Percentiles rank a stretch among this genome's conserved stretches.
Evolutionary conservation across 2,888 invertebrate genomes (phyloP).

Genomic region (Anorthoa munda): DNA sequence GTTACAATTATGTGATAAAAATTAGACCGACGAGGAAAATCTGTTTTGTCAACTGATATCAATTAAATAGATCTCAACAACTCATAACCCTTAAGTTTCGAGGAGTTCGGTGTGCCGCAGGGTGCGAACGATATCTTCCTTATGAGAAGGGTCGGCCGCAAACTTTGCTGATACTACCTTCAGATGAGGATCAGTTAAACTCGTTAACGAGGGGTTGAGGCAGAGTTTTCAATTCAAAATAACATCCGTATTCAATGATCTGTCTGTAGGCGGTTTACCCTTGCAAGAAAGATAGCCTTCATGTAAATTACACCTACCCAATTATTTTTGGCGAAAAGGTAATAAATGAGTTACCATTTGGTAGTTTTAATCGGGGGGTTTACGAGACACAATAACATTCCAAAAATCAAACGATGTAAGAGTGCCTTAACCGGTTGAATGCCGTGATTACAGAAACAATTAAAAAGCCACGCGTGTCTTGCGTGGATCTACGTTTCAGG

Average conservation of each 20-base stretch:
- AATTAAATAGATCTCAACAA: conserved; percentile 20
- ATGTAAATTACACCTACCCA: neutral
- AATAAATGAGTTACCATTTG: neutral
- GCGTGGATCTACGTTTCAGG: no score
- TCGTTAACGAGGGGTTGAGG: conserved; percentile 22
- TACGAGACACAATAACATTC: no score
- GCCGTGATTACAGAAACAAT: no score
- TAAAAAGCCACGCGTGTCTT: no score
- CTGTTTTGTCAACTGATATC: conserved; percentile 15
- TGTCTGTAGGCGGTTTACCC: neutral
- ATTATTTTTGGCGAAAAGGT: neutral
- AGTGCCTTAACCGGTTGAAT: no score
- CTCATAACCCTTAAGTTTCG: conserved; percentile 14
- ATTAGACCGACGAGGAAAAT: no score
- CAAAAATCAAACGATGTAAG: no score
- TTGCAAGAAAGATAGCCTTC: neutral
- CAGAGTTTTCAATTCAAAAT: conserved; percentile 21
- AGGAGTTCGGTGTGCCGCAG: conserved; percentile 17
- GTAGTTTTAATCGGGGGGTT: no score
- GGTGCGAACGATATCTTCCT: conserved; percentile 19
- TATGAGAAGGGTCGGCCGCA: conserved; percentile 26
- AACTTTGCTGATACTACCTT: conserved; percentile 22
- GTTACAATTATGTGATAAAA: no score
- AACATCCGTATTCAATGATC: neutral
- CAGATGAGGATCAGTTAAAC: conserved; percentile 15